Conservation (phyloP, 2,113 vertebrate species). For the Benthochromis sp. region DNA sequence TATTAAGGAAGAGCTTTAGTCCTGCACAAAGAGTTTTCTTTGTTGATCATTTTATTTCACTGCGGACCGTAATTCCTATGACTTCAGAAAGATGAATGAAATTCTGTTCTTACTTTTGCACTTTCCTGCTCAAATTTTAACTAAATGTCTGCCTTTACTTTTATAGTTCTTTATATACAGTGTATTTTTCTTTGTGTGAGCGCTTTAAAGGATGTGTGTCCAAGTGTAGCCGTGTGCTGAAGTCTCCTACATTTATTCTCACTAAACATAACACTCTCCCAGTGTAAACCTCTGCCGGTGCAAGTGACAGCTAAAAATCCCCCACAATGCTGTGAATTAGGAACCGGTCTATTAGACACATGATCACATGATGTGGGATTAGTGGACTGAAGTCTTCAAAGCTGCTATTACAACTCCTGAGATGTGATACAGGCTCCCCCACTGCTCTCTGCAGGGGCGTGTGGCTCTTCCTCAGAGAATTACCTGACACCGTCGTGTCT, state of each 20-base stretch:
- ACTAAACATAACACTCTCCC: constrained; percentile 52
- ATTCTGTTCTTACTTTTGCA: constrained; percentile 8
- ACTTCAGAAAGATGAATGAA: constrained; percentile 10
- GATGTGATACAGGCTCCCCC: constrained; percentile 71
- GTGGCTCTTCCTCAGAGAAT: constrained; percentile 70
- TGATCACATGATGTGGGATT: constrained; percentile 73
- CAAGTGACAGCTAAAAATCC: constrained; percentile 68
- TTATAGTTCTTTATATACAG: not conserved
- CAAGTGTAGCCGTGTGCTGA: constrained; percentile 7
- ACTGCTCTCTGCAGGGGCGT: constrained; percentile 69
- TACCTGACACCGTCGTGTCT: constrained; percentile 70
- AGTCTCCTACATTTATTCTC: constrained; percentile 57
- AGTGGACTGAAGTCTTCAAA: constrained; percentile 71
- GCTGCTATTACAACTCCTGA: constrained; percentile 74
- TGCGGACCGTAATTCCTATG: constrained; percentile 32
- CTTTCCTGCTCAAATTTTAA: constrained; percentile 27
- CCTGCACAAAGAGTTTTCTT: constrained; percentile 45
- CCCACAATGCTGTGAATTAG: constrained; percentile 70
- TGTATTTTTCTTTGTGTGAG: not conserved
- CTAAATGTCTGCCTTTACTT: constrained; percentile 12
- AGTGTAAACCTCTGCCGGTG: constrained; percentile 58
- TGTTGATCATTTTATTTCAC: constrained; percentile 56
- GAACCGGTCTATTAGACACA: constrained; percentile 71
- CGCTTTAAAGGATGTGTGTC: not conserved
- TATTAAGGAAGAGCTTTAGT: constrained; percentile 53